phyloP scores from a whole-genome alignment of 2,888 invertebrate species.

The Chloroclysta siterata region DNA sequence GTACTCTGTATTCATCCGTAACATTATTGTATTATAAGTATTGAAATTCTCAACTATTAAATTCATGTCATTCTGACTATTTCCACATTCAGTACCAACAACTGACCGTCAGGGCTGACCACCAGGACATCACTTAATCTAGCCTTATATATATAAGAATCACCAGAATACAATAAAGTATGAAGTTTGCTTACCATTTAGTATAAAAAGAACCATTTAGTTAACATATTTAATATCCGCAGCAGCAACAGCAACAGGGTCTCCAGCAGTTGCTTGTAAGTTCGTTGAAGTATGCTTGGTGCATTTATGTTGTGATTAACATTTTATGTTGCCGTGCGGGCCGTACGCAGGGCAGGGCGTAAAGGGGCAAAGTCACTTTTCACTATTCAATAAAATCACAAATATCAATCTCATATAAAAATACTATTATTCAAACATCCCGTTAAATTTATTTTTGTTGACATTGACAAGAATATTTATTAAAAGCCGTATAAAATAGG shows the following conservation, averaged over 20 bases:
- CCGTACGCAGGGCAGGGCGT: conserved; percentile 42
- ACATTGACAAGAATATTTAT: no score
- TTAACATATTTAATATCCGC: conserved; percentile 40
- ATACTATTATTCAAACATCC: no score
- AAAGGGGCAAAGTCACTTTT: neutral
- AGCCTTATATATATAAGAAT: neutral
- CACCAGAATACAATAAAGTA: conserved; percentile 36
- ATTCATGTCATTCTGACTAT: no score
- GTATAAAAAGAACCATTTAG: conserved; percentile 6
- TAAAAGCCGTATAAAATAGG: no score
- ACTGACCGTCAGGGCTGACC: no score
- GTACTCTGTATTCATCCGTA: no score
- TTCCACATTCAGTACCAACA: no score
- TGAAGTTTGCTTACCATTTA: conserved; percentile 36
- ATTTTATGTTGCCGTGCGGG: conserved; percentile 51
- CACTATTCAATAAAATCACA: neutral
- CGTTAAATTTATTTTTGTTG: no score
- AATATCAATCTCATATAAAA: no score
- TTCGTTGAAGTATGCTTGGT: conserved; percentile 74
- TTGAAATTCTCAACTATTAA: no score
- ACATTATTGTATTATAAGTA: no score
- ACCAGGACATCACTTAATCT: neutral
- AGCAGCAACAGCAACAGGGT: conserved; percentile 97
- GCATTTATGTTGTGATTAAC: conserved; percentile 77
- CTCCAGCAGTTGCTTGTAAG: conserved; percentile 97